These are phyloP conservation scores for Melanotaenia duboulayi DNA, from an alignment of 2,113 vertebrate genomes.

Conservation along the genomic window DNA sequence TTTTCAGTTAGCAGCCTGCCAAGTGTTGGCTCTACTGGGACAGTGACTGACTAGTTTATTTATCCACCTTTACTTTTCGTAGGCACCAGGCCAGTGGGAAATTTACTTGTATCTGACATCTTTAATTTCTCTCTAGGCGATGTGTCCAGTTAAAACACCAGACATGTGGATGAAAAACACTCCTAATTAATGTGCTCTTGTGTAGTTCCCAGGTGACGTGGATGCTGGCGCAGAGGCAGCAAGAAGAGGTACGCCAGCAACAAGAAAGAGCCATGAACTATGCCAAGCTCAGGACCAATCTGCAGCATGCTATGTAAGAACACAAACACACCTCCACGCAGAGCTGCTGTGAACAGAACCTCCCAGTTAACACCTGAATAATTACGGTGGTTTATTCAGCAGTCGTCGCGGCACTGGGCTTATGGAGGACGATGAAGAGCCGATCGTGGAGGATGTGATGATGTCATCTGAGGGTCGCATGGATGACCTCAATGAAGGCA, in stretches of 20 bases:
- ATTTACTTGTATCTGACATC: conserved; percentile 14
- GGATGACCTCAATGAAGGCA: conserved; percentile 99
- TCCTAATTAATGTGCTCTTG: conserved; percentile 18
- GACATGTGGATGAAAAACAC: conserved; percentile 15
- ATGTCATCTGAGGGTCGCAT: conserved; percentile 99
- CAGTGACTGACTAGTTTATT: conserved; percentile 54
- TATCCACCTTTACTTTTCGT: conserved; percentile 38
- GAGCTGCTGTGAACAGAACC: neutral
- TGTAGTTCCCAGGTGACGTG: conserved; percentile 98
- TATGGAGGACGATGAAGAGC: conserved; percentile 99
- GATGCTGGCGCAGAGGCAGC: conserved; percentile 99
- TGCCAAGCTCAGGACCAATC: conserved; percentile 97
- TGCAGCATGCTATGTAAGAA: conserved; percentile 98
- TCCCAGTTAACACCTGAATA: neutral
- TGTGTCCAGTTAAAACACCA: conserved; percentile 18
- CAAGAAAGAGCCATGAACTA: conserved; percentile 99
- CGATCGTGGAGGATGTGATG: conserved; percentile 99
- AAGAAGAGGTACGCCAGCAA: conserved; percentile 93
- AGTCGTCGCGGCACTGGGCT: conserved; percentile 96
- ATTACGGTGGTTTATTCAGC: conserved; percentile 37
- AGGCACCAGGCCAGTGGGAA: conserved; percentile 40
- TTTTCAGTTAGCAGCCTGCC: conserved; percentile 54
- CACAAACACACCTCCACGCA: neutral
- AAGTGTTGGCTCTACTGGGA: conserved; percentile 50
- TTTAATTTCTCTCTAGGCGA: neutral